phyloP scores from a whole-genome alignment of 1,140 invertebrate genomes.

The Macrotrachela quadricornifera region DNA sequence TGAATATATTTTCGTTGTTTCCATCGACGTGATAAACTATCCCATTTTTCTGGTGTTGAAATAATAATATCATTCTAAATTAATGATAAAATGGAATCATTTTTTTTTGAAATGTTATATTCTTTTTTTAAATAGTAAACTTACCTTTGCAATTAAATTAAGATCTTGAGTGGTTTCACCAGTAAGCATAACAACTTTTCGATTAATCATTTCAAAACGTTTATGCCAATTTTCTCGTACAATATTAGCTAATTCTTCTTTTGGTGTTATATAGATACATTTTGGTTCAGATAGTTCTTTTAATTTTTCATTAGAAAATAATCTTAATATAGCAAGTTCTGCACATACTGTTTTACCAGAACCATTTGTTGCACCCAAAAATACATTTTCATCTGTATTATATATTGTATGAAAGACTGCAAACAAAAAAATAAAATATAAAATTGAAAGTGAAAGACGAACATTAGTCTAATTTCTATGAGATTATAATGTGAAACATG shows the following conservation, averaged over 20 bases:
- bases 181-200: constrained; percentile 72
- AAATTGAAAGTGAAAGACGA: neutral
- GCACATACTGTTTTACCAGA: constrained; percentile 90
- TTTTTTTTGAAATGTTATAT: neutral
- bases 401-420: constrained; percentile 87
- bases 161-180: constrained; percentile 92
- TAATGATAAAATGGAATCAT: constrained; percentile 19
- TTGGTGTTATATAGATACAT: constrained; percentile 78
- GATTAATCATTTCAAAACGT: constrained; percentile 61
- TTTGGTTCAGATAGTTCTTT: constrained; percentile 18
- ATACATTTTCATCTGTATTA: constrained; percentile 94
- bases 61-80: constrained; percentile 82
- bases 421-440: constrained; percentile 15
- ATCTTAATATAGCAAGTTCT: constrained; percentile 77
- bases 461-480: too few species aligned
- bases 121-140: neutral
- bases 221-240: constrained; percentile 56
- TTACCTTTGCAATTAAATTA: constrained; percentile 44
- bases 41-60: constrained; percentile 93
- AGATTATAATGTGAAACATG: too few species aligned
- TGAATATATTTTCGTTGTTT: constrained; percentile 96
- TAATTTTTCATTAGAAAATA: constrained; percentile 36
- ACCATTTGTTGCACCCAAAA: constrained; percentile 87
- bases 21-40: constrained; percentile 87
- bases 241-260: constrained; percentile 70